These are phyloP conservation scores for Meghimatium bilineatum DNA, from an alignment of 2,888 invertebrate genomes.

Conservation along the genomic window DNA sequence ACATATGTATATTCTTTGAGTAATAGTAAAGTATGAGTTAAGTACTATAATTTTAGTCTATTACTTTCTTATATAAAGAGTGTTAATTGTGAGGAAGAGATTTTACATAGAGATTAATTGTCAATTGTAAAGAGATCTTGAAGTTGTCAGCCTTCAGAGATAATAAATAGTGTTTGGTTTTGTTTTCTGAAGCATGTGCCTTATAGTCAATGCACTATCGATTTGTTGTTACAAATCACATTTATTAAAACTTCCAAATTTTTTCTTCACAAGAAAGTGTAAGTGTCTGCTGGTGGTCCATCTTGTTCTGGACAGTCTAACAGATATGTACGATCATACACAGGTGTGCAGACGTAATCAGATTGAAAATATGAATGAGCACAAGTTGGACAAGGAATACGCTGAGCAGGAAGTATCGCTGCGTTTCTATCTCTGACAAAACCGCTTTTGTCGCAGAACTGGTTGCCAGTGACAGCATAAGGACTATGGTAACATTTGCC, in stretches of 20 bases:
- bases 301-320: constrained; percentile 44
- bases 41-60: too few species aligned
- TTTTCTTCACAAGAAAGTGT: constrained; percentile 37
- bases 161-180: too few species aligned
- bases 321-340: constrained; percentile 37
- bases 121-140: too few species aligned
- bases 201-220: neutral
- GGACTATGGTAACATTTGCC: neutral
- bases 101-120: too few species aligned
- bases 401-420: neutral
- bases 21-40: too few species aligned
- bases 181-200: neutral
- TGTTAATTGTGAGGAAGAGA: too few species aligned
- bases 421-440: neutral
- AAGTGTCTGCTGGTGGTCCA: constrained; percentile 39
- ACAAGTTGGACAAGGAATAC: constrained; percentile 1
- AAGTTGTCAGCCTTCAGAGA: too few species aligned
- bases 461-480: neutral
- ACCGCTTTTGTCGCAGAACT: neutral
- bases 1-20: too few species aligned
- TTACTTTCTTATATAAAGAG: too few species aligned
- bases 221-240: neutral
- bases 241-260: neutral
- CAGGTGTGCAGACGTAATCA: constrained; percentile 35
- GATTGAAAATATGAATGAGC: constrained; percentile 12